Base-by-base conservation (phyloP, 1,140 invertebrate genomes). In the Drosophila bifasciata region DNA sequence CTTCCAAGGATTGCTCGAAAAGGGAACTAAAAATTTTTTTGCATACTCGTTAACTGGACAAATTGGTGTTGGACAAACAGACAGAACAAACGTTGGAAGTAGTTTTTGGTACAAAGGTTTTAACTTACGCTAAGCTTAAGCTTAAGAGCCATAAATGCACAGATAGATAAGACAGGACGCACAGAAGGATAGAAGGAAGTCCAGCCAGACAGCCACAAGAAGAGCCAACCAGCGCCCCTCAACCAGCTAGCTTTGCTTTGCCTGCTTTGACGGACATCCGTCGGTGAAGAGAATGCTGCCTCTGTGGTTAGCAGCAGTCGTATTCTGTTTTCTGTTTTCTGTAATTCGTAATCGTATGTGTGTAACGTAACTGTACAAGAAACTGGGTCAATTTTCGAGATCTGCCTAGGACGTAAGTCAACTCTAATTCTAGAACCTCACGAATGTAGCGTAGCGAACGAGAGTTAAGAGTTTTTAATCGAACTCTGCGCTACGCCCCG, bases 351-450 rank as follows among this genome's bases (percentile, higher is more conserved):
- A 25, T 25, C 48, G 68, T 50, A 62, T 16, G 5, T 75, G 53
- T 68, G 49, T 55, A 72, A 62, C 56, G 49, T 55, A 72, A 62
- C 56, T 74, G 61, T 67, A 72, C 57, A 61, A 67, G 45, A 67
- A 89, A 86, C 81, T 89, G 80, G 86, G 86, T 86, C 80, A 85
- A 85, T 83, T 89, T 85, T 83, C 58, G 61, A 77, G 81, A 90
- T 89, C 78, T 89, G 78, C 75, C 50, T 79, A 85, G 57, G 56
- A 50, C 58, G 39, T 88, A 88, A 88, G 84, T 76, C 75, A 81
- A 48, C 69, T 89, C 69, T 89, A 89, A 64, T 75, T 78, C 75
- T 73, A 79, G 84, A 86, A 76, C 69, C 74, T 77, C 84, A 49
- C n/a, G 52, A 58, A 55, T 59, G 16, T 62, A 61, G 43, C 69